phyloP scores from a whole-genome alignment of 1,140 invertebrate species.

The Camponotus floridanus region DNA sequence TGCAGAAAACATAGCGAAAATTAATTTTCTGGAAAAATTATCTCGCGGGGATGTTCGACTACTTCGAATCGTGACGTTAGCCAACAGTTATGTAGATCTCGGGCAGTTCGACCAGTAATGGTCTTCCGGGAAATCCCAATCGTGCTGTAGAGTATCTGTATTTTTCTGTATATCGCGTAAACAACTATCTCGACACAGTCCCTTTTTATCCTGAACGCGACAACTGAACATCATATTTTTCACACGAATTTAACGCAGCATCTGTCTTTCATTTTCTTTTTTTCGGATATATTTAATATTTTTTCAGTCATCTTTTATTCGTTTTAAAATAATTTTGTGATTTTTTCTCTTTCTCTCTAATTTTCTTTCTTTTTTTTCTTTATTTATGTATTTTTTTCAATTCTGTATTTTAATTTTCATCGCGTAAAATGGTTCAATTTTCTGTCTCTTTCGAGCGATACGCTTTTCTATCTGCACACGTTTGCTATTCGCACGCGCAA shows the following conservation, averaged over 20 bases:
- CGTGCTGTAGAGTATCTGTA: slow-evolving; percentile 26
- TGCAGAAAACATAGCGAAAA: not conserved
- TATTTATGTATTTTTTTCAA: not conserved
- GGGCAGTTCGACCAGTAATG: not conserved
- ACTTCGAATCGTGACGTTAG: slow-evolving; percentile 25
- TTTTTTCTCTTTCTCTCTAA: not conserved
- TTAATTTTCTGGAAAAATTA: slow-evolving; percentile 11
- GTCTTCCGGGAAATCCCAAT: slow-evolving; percentile 62
- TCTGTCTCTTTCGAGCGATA: not conserved
- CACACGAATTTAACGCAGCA: not conserved
- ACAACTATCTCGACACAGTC: not conserved
- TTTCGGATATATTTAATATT: not conserved
- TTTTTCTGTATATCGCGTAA: slow-evolving; percentile 45
- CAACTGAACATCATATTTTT: not conserved
- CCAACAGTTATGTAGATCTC: not conserved
- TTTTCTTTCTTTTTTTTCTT: not conserved
- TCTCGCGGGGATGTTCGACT: not conserved
- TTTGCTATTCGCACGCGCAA: not conserved
- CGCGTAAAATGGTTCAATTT: not conserved
- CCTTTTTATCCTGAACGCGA: not conserved
- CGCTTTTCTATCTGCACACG: slow-evolving; percentile 3
- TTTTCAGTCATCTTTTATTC: not conserved
- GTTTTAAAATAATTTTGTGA: not conserved
- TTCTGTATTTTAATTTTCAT: not conserved
- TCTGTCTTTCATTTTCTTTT: not conserved